phyloP scores from a whole-genome alignment of 1,140 invertebrate species.

The Acromyrmex charruanus region DNA sequence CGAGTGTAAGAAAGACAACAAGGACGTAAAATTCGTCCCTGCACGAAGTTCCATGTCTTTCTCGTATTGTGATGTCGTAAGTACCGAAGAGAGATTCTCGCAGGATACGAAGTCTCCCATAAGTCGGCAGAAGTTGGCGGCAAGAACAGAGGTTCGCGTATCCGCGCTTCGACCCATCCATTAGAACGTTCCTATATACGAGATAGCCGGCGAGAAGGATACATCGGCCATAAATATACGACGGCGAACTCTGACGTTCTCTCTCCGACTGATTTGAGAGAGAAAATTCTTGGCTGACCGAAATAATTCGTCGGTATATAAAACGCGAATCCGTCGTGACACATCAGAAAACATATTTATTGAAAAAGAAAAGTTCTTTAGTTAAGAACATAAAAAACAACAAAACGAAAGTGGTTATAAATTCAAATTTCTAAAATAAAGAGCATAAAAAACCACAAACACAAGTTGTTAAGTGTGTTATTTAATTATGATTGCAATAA shows the following conservation, averaged over 20 bases:
- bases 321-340: conserved; percentile 50
- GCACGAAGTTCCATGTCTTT: conserved; percentile 4
- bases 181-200: conserved; percentile 80
- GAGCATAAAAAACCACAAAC: no score
- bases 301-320: conserved; percentile 67
- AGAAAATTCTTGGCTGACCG: conserved; percentile 78
- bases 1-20: not conserved
- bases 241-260: conserved; percentile 79
- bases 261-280: conserved; percentile 75
- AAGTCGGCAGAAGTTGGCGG: conserved; percentile 76
- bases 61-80: conserved; percentile 19
- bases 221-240: conserved; percentile 85
- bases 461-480: no score
- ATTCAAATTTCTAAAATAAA: no score
- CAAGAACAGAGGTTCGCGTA: conserved; percentile 84
- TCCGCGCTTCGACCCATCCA: conserved; percentile 83
- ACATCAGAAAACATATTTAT: conserved; percentile 19
- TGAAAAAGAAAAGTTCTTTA: not conserved
- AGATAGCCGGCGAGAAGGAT: conserved; percentile 78
- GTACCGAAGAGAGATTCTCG: conserved; percentile 45
- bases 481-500: no score
- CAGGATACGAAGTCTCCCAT: conserved; percentile 55
- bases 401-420: no score
- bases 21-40: conserved; percentile 35
- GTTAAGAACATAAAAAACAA: no score